A percentile compares a stretch with the other conserved stretches of the same genome.
Conservation (phyloP, 1,140 invertebrate genomes). For the Drosophila baimaii region DNA sequence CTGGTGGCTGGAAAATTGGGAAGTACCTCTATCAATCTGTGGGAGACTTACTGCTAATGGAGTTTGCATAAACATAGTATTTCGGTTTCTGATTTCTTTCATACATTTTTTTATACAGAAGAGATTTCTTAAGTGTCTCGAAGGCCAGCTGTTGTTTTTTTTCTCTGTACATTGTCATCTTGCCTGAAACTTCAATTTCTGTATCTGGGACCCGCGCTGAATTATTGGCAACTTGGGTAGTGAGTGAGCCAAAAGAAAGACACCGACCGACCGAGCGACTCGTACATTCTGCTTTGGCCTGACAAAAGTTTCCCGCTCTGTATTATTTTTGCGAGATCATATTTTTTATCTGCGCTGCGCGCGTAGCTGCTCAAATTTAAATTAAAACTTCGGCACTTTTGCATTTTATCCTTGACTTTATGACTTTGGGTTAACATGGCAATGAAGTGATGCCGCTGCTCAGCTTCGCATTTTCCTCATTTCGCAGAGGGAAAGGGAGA, state of each 20-base stretch:
- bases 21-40: no score
- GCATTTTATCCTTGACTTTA: slow-evolving; percentile 81
- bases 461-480: slow-evolving; percentile 28
- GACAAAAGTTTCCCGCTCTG: slow-evolving; percentile 36
- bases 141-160: background rate
- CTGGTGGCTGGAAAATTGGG: no score
- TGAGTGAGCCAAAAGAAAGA: slow-evolving; percentile 7
- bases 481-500: slow-evolving; percentile 2
- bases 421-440: slow-evolving; percentile 74
- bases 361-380: slow-evolving; percentile 69
- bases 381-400: slow-evolving; percentile 81
- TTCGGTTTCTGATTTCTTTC: background rate
- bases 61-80: background rate
- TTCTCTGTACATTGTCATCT: background rate
- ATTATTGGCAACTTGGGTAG: slow-evolving; percentile 52
- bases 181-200: slow-evolving; percentile 39
- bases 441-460: slow-evolving; percentile 59
- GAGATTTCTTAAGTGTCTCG: background rate
- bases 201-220: slow-evolving; percentile 29
- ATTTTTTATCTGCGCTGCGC: slow-evolving; percentile 45
- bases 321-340: slow-evolving; percentile 49
- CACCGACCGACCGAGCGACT: slow-evolving; percentile 1
- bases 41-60: background rate
- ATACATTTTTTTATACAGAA: background rate
- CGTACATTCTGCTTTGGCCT: slow-evolving; percentile 26